Percentiles rank a stretch among this genome's conserved stretches.
Evolutionary conservation across 2,797 vertebrate species (phyloP).

Genomic region (Steatocranus sp.): DNA sequence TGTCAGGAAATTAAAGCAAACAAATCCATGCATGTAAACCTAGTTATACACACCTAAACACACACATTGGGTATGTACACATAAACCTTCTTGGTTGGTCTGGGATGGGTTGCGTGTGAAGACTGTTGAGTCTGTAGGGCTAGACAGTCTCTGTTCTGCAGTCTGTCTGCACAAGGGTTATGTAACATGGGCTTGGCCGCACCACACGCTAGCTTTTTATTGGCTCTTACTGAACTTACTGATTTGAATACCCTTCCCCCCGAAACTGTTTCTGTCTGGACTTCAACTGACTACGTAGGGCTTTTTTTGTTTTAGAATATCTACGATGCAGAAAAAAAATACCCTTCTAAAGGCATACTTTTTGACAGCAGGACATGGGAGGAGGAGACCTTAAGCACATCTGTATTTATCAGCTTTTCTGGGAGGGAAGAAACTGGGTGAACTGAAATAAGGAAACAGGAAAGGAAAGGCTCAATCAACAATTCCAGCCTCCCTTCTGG

Average conservation of each 20-base stretch:
- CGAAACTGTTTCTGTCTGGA: not conserved
- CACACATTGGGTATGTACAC: not conserved
- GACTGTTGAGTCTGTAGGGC: constrained; percentile 53
- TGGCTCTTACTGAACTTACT: constrained; percentile 8
- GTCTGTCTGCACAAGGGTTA: constrained; percentile 50
- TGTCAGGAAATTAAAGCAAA: not conserved
- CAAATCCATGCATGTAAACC: not conserved
- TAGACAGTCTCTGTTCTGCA: constrained; percentile 38
- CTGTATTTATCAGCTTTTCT: not conserved
- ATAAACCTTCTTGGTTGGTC: not conserved
- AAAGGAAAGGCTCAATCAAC: constrained; percentile 17
- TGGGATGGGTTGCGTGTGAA: constrained; percentile 55
- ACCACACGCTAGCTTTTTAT: constrained; percentile 21
- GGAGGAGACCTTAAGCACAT: not conserved
- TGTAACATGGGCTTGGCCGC: constrained; percentile 30
- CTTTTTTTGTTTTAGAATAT: not conserved
- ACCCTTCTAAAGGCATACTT: not conserved
- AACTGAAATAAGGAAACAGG: constrained; percentile 3
- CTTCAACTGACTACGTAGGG: not conserved
- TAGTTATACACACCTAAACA: not conserved
- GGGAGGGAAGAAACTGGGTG: not conserved
- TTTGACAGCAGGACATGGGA: not conserved
- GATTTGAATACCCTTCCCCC: constrained; percentile 32
- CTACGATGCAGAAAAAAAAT: not conserved
- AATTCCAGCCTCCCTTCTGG: not conserved